Evolutionary conservation across 2,888 invertebrate species (phyloP).

Genomic region (Pristionchus japonicus): DNA sequence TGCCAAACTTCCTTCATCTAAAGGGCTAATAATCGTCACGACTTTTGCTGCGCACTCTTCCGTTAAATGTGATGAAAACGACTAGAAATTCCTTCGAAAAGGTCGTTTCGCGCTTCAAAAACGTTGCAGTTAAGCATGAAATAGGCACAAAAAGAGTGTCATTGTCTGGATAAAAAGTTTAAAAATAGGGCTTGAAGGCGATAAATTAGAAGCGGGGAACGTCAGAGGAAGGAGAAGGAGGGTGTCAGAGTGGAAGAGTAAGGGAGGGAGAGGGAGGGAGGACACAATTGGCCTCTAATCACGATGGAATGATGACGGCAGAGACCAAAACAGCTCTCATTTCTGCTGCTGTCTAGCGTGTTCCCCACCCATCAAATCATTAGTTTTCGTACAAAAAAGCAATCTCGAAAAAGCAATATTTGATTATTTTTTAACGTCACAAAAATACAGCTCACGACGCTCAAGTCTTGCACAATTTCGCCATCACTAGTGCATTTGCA

Average conservation of each 20-base stretch:
- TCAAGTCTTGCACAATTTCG: no score
- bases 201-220: conserved; percentile 1
- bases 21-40: neutral
- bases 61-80: neutral
- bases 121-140: neutral
- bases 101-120: neutral
- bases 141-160: neutral
- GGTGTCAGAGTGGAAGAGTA: neutral
- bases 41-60: neutral
- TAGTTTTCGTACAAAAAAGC: neutral
- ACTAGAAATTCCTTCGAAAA: neutral
- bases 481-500: no score
- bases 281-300: conserved; percentile 26
- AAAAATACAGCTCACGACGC: no score
- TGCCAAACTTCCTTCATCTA: neutral
- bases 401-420: neutral
- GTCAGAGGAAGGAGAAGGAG: neutral
- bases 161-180: neutral
- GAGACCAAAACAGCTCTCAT: conserved; percentile 10
- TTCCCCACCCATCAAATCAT: neutral
- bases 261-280: neutral
- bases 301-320: neutral
- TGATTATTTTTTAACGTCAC: neutral
- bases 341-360: neutral
- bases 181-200: neutral